These are phyloP conservation scores for Scarus forsteni DNA, from an alignment of 2,797 vertebrate genomes.

Conservation along the genomic window DNA sequence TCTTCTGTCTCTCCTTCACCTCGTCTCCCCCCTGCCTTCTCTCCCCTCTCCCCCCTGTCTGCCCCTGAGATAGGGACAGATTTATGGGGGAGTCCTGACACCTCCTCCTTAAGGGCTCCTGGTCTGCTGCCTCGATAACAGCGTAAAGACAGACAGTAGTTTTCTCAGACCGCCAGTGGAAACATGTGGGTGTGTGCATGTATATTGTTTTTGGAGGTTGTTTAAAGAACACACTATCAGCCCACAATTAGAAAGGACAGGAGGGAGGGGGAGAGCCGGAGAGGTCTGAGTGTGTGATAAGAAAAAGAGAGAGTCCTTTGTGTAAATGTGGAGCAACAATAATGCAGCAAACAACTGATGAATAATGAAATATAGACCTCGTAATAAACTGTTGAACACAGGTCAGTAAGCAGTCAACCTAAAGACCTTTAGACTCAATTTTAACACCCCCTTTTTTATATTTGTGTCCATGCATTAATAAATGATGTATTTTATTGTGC, in stretches of 20 bases:
- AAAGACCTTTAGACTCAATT: conserved; percentile 46
- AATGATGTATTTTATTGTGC: not conserved
- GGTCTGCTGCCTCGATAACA: conserved; percentile 37
- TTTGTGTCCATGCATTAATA: not conserved
- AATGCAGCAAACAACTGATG: conserved; percentile 40
- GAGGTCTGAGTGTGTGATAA: conserved; percentile 51
- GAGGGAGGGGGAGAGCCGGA: conserved; percentile 28
- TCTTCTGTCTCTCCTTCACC: conserved; percentile 37
- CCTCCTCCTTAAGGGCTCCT: conserved; percentile 31
- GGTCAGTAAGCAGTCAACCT: conserved; percentile 1
- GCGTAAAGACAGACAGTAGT: conserved; percentile 28
- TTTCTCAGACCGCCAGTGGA: conserved; percentile 51
- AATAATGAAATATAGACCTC: conserved; percentile 29
- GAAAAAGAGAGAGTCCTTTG: conserved; percentile 61
- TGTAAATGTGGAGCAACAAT: conserved; percentile 44
- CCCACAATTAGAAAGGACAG: conserved; percentile 54
- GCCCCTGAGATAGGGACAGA: conserved; percentile 46
- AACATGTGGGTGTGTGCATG: conserved; percentile 31
- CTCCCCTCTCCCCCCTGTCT: not conserved
- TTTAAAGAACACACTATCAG: conserved; percentile 71
- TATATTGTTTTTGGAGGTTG: conserved; percentile 68
- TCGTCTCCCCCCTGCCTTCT: not conserved
- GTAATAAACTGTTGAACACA: conserved; percentile 25
- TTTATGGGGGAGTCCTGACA: conserved; percentile 60
- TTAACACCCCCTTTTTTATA: too few relatives aligned